Evolutionary conservation across 1,140 invertebrate genomes (phyloP), one percentile per base, ranked within the genome.

Genomic region (Chionoecetes opilio): DNA sequence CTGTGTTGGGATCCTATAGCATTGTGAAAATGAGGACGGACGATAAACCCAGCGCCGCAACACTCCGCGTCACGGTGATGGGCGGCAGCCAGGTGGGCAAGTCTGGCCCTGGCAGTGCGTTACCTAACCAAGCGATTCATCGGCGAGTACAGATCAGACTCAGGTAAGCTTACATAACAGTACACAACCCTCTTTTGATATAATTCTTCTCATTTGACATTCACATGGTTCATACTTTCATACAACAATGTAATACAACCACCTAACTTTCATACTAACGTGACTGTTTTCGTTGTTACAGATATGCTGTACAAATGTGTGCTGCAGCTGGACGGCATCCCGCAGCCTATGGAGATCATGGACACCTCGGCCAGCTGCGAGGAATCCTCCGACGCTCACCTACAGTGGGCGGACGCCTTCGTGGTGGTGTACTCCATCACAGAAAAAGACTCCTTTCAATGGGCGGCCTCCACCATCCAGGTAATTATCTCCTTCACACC

Each of bases 91-190:
- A 93, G 26, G 96, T 96, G 41, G 96, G 96, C 37, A 96, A 96
- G 82, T 96, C 97, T n/a, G 98, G 98, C 98, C 95, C 97, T 98
- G 34, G 98, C 98, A 29, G 98, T 98, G 3, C 97, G 98, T 63
- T 98, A 98, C 96, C 97, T 98, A 41, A 98, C 98, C 8, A 97
- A 98, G 96, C 97, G 98, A 96, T 98, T 98, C 97, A 98, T 98
- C 95, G 98, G 98, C 91, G 98, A 98, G 97, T 98, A 98, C 97
- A 97, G 98, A 96, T 98, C 98, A 96, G 98, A 98, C 97, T 98
- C 98, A 97, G 98, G 98, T 98, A 97, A 97, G 97, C 14, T 35
- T 6, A 17, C 17, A 17, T 26, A n/a, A 37, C 29, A 26, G 75
- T 91, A 17, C 17, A 91, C 34, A 31, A 75, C 63, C 26, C 9